A percentile compares a stretch with the other conserved stretches of the same genome.
phyloP scores from a whole-genome alignment of 2,797 vertebrate genomes.

The Xiphorhynchus erythropygius region DNA sequence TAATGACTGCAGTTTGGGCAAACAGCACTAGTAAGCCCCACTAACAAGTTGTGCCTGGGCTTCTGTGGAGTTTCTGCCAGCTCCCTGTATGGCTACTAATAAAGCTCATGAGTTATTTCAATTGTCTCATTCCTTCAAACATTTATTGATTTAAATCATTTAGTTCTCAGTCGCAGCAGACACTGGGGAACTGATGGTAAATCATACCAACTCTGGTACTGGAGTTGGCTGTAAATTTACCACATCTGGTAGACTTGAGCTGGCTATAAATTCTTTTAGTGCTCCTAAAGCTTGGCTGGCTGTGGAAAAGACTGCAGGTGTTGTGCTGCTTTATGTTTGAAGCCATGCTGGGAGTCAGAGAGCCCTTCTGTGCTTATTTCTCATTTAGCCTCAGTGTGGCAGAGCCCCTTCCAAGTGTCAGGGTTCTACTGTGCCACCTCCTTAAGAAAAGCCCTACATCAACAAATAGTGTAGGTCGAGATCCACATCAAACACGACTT shows the following conservation, averaged over 20 bases:
- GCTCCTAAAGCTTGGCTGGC: background rate
- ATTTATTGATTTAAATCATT: background rate
- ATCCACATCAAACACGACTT: background rate
- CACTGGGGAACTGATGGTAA: background rate
- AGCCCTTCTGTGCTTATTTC: background rate
- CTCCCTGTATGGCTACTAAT: background rate
- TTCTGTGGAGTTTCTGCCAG: background rate
- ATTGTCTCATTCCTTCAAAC: background rate
- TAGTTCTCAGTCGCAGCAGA: background rate
- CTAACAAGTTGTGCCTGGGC: background rate
- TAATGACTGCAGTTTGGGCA: background rate
- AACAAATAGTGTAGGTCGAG: background rate
- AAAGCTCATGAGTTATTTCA: background rate
- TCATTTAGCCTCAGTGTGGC: background rate
- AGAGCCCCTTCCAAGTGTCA: background rate
- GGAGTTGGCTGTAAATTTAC: conserved; percentile 18
- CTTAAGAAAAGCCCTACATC: background rate
- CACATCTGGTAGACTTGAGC: background rate
- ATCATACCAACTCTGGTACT: conserved; percentile 8
- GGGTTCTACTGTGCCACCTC: background rate
- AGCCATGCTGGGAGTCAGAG: background rate
- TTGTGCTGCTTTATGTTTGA: background rate
- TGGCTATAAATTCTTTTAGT: background rate
- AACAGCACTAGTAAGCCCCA: background rate
- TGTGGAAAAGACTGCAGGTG: background rate